Evolutionary conservation across 2,888 invertebrate genomes (phyloP), one percentile per base, ranked within the genome.

Genomic region (Heliconius sara): DNA sequence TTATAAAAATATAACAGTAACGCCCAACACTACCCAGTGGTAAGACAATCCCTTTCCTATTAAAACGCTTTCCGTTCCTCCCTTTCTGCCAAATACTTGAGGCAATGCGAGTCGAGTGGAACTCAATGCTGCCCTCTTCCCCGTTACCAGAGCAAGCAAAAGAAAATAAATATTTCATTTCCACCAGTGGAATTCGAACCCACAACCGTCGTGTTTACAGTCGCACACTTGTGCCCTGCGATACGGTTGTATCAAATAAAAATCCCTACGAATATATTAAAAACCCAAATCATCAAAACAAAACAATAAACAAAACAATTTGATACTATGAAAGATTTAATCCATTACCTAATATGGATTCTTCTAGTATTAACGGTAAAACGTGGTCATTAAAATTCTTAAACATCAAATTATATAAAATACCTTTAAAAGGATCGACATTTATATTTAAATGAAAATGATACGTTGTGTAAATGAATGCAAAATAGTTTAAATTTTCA

Each of bases 321-420:
- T 71, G 19, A 71, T n/a, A 52, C 22, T 67, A n/a, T 52, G 52
- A 52, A 5, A 27, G 52, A 19, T 52, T 22, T 52, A 19, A 22
- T 57, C n/a, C n/a, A 3, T 60, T 22, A 30, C 52, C 72, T 12
- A 13, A 57, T 57, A 72, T 27, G 22, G 57, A 57, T 57, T 30
- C 52, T 52, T 52, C 52, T 22, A 57, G 30, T 30, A 30, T 57
- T 57, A 72, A 72, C 72, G 72, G 72, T 72, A 72, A 27, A 72
- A 52, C 30, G 13, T 13, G 30, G 12, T 72, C 72, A 57, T 57
- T 57, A 72, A 72, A 72, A 72, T 57, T 72, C 57, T 57, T 72
- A 30, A 12, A 39, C 34, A 68, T 39, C 39, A 67, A 67, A 12
- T 39, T 67, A 67, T 67, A 67, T 34, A 5, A 67, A 34, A 67